Conservation (phyloP, 64 coral and sea anemone genomes). For the Catalaphyllia jardinei region DNA sequence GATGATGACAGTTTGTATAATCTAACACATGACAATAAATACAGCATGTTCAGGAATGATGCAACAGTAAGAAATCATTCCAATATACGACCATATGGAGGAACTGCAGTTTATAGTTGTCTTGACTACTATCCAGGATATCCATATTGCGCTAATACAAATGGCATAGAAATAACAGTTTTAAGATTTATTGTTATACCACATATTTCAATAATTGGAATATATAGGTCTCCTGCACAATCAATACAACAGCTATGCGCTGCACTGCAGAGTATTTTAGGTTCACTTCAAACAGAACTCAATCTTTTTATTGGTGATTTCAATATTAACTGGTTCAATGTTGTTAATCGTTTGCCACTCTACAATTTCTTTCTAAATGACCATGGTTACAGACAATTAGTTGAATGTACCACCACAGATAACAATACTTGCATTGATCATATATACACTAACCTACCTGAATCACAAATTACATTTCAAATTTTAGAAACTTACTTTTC, state of each 20-base stretch:
- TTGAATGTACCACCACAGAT: constrained; percentile 52
- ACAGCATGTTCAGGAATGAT: constrained; percentile 53
- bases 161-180: constrained; percentile 46
- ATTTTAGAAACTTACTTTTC: constrained; percentile 68
- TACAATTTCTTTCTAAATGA: constrained; percentile 65
- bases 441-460: constrained; percentile 63
- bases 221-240: constrained; percentile 31
- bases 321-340: constrained; percentile 65
- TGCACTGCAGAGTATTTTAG: constrained; percentile 24
- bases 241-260: constrained; percentile 22
- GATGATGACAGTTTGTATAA: constrained; percentile 46
- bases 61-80: constrained; percentile 22
- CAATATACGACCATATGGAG: constrained; percentile 39
- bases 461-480: constrained; percentile 45
- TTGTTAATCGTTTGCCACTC: constrained; percentile 50
- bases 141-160: constrained; percentile 34
- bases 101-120: constrained; percentile 26
- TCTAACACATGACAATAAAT: constrained; percentile 24
- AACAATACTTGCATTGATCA: constrained; percentile 51
- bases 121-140: constrained; percentile 39
- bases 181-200: constrained; percentile 38
- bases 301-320: constrained; percentile 24
- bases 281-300: constrained; percentile 30
- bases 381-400: constrained; percentile 59
- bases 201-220: constrained; percentile 32